Evolutionary conservation across 1,140 invertebrate species (phyloP).

Genomic region (Mylabris phalerata): DNA sequence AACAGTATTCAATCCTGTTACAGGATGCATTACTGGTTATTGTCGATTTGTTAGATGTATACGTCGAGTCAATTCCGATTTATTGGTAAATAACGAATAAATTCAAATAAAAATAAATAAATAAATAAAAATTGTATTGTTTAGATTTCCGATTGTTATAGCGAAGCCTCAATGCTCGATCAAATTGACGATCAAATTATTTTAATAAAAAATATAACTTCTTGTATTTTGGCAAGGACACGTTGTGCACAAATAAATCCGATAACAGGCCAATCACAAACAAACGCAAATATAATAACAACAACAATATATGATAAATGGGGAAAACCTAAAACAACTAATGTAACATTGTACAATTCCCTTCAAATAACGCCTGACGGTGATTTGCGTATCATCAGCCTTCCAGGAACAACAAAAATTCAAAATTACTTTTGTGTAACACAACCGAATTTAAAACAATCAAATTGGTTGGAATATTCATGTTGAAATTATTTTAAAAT

Average conservation of each 20-base stretch:
- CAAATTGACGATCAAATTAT: slow-evolving; percentile 45
- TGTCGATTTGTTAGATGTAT: slow-evolving; percentile 52
- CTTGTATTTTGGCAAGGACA: slow-evolving; percentile 49
- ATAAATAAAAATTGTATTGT: background rate
- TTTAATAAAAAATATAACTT: slow-evolving; percentile 51
- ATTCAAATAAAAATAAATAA: background rate
- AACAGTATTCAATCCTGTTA: slow-evolving; percentile 2
- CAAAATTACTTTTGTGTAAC: slow-evolving; percentile 35
- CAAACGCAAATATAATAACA: slow-evolving; percentile 38
- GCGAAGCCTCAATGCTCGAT: slow-evolving; percentile 44
- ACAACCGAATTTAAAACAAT: slow-evolving; percentile 34
- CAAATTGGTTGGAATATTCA: slow-evolving; percentile 31
- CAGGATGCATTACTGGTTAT: slow-evolving; percentile 45
- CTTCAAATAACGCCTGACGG: slow-evolving; percentile 48
- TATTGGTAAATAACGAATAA: slow-evolving; percentile 43
- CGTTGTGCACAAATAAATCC: slow-evolving; percentile 50
- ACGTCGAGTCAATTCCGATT: slow-evolving; percentile 47
- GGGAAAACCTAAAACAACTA: slow-evolving; percentile 25
- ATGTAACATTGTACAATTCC: slow-evolving; percentile 42
- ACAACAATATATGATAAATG: slow-evolving; percentile 18
- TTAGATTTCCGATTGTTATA: slow-evolving; percentile 47
- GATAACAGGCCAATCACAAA: slow-evolving; percentile 51
- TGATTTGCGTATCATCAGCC: slow-evolving; percentile 46
- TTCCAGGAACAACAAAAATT: slow-evolving; percentile 38
- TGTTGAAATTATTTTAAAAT: slow-evolving; percentile 14